These are phyloP conservation scores for Globia sparganii DNA, from an alignment of 2,888 invertebrate genomes.

Conservation along the genomic window DNA sequence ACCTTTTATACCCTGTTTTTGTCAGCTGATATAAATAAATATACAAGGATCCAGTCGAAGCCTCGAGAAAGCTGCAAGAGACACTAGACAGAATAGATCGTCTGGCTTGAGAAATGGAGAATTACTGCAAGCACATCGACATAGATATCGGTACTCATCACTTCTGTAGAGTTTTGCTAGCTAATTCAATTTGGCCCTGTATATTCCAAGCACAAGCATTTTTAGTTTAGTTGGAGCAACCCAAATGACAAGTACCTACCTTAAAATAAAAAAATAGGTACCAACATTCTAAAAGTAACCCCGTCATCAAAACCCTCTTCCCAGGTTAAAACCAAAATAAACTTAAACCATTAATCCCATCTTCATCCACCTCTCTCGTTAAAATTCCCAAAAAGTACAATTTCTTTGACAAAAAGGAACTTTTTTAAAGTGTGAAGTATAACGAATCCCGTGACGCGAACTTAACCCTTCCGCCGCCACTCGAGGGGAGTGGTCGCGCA, in stretches of 20 bases:
- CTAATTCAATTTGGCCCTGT: no score
- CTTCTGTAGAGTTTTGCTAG: no score
- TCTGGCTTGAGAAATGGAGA: no score
- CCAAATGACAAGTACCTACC: not conserved
- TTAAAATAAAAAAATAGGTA: not conserved
- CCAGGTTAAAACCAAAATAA: conserved; percentile 1
- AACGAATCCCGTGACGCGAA: conserved; percentile 60
- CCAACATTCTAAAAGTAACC: not conserved
- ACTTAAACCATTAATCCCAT: conserved; percentile 11
- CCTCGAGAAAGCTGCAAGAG: no score
- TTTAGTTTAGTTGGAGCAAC: not conserved
- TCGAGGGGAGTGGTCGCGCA: conserved; percentile 55
- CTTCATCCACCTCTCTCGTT: conserved; percentile 37
- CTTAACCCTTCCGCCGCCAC: conserved; percentile 53
- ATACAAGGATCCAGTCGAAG: no score
- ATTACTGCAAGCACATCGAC: no score
- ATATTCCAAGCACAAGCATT: not conserved
- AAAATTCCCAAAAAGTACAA: conserved; percentile 54
- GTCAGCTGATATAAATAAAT: no score
- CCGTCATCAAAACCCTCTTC: not conserved
- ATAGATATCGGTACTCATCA: no score
- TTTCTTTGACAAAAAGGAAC: conserved; percentile 39
- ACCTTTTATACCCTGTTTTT: no score
- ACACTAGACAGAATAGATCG: no score
- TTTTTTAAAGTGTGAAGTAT: conserved; percentile 44